Conservation (phyloP, 92 coral and sea anemone species). For the Palythoa heliodiscus region DNA sequence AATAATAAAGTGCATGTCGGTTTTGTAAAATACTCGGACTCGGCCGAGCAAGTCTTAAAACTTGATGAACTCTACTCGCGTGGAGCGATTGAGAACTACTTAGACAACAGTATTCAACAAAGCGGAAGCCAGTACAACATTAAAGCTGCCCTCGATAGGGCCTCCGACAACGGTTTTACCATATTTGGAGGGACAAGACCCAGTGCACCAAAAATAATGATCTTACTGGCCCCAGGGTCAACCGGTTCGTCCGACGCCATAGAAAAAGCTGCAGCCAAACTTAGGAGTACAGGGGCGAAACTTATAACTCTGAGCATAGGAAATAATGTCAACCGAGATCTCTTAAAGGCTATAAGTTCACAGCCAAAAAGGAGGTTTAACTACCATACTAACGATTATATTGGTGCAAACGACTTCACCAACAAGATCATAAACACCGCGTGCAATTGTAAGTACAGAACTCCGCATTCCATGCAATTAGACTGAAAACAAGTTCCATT, state of each 20-base stretch:
- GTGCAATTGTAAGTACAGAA: constrained; percentile 64
- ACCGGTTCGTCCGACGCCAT: constrained; percentile 41
- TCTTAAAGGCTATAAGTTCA: constrained; percentile 57
- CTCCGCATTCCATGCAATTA: no score
- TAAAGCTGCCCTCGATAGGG: constrained; percentile 63
- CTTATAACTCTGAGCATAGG: constrained; percentile 71
- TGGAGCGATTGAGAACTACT: constrained; percentile 35
- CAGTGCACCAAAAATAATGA: constrained; percentile 69
- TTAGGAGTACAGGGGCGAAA: constrained; percentile 79
- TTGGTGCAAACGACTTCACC: constrained; percentile 47
- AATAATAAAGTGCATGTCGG: constrained; percentile 65
- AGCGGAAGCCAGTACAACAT: constrained; percentile 54
- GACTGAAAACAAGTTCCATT: no score
- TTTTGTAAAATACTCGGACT: constrained; percentile 54
- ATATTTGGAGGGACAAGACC: constrained; percentile 91
- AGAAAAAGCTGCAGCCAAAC: constrained; percentile 55
- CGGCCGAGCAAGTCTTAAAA: constrained; percentile 50
- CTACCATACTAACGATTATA: constrained; percentile 41
- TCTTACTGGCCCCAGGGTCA: constrained; percentile 69
- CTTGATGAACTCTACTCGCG: constrained; percentile 55
- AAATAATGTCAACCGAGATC: constrained; percentile 40
- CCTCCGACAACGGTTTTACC: constrained; percentile 68
- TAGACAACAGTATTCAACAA: constrained; percentile 26
- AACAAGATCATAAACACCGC: constrained; percentile 57
- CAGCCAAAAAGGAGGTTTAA: constrained; percentile 72